A percentile compares a stretch with the other conserved stretches of the same genome.
These are phyloP conservation scores for Drosophila quinaria DNA, from an alignment of 2,888 invertebrate genomes.

Conservation along the genomic window DNA sequence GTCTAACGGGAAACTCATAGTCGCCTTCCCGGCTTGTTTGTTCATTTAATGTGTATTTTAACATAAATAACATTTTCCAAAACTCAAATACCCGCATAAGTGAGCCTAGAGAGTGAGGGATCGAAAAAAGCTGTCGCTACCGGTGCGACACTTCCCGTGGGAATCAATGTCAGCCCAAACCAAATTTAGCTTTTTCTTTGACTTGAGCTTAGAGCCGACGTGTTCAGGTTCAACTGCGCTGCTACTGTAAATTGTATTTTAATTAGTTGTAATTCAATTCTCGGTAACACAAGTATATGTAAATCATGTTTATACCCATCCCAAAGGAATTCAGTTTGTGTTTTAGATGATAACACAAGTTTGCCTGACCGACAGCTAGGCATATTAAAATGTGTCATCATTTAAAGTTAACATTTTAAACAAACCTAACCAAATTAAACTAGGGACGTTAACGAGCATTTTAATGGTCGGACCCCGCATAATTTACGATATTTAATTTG, in stretches of 20 bases:
- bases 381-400: neutral
- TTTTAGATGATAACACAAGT: neutral
- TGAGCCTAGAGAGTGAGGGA: no score
- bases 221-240: no score
- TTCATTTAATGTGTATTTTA: no score
- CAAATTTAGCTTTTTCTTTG: no score
- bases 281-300: neutral
- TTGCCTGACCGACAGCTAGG: neutral
- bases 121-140: no score
- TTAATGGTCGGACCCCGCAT: conserved; percentile 61
- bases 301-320: no score
- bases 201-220: neutral
- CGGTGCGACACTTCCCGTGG: no score
- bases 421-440: conserved; percentile 28
- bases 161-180: no score
- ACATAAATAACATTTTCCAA: no score
- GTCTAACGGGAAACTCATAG: no score
- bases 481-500: conserved; percentile 62
- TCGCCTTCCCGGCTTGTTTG: no score
- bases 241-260: neutral
- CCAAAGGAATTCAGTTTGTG: neutral
- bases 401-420: neutral
- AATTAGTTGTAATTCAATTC: neutral
- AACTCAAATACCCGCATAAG: no score
- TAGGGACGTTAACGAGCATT: conserved; percentile 56